Base-by-base conservation (phyloP, 2,113 vertebrate genomes). In the Daubentonia madagascariensis region DNA sequence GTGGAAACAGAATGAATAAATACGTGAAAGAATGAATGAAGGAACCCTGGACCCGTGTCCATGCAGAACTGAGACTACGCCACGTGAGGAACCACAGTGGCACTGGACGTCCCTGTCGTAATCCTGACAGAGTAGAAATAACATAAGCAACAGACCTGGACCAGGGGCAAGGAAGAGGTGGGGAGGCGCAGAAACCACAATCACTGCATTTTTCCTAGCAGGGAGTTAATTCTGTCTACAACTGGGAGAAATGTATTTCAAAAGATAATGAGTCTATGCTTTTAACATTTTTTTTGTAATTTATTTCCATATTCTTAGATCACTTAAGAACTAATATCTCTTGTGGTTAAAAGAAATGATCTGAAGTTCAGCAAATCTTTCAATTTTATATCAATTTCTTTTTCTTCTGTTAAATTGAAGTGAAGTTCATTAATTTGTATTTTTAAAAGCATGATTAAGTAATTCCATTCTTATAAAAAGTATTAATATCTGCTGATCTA, bases 81-180 rank as follows among this genome's bases (percentile, higher is more conserved):
- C 28, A 0, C 11, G 2, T 18, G 1, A 25, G 35, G 35, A 50
- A 0, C 35, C 5, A 2, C 6, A 2, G 10, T 0, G 8, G 18
- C 45, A 2, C 2, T 0, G 5, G 28, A 43, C 0, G 10, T 28
- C 40, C 1, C 0, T 0, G 7, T 23, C n/a, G 16, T 2, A 30
- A 35, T 43, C 1, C 50, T 16, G 50, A 30, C 37, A 59, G 11
- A 79, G 23, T 6, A 22, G 32, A 10, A 40, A 11, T 9, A 9
- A 2, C 0, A 0, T 0, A 7, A 10, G 9, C 16, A 0, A 35
- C 1, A 12, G 18, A 0, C 43, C 11, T 1, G 25, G 30, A 48
- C 1, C 0, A 12, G 0, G 0, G 35, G 54, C 1, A 2, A 1
- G 17, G n/a, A 43, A 13, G 4, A 6, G 18, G 0, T 0, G 13